Conservation (phyloP, 2,888 invertebrate genomes). For the Tetheella fluctuosa region DNA sequence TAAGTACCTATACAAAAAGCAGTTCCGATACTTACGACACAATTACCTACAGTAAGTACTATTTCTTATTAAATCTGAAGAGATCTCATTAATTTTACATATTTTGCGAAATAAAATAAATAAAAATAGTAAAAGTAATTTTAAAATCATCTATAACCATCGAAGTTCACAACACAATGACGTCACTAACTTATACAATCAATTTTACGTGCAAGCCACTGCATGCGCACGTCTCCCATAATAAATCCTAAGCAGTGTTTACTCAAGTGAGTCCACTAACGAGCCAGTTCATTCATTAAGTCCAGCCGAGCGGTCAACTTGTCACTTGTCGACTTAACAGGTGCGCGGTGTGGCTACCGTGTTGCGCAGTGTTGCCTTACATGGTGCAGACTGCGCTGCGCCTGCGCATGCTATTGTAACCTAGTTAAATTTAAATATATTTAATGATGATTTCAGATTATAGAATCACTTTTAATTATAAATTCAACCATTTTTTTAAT, state of each 20-base stretch:
- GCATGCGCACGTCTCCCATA: neutral
- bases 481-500: too few relatives aligned
- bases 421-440: neutral
- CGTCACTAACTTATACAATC: neutral
- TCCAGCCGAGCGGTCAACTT: constrained; percentile 17
- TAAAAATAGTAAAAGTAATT: too few relatives aligned
- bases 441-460: neutral
- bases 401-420: neutral
- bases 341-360: constrained; percentile 10
- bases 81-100: too few relatives aligned
- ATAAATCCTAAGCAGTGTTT: neutral
- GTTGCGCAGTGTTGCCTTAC: constrained; percentile 6
- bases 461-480: too few relatives aligned
- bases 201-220: neutral
- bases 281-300: constrained; percentile 14
- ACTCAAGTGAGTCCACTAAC: neutral
- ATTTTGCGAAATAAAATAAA: too few relatives aligned
- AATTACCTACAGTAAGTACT: too few relatives aligned
- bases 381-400: constrained; percentile 1
- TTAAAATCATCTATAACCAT: neutral
- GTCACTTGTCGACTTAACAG: constrained; percentile 16
- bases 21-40: too few relatives aligned
- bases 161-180: neutral
- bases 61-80: too few relatives aligned
- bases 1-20: too few relatives aligned